Evolutionary conservation across 2,888 invertebrate species (phyloP), one percentile per base, ranked within the genome.

Genomic region (Meiosimyza platycephala): DNA sequence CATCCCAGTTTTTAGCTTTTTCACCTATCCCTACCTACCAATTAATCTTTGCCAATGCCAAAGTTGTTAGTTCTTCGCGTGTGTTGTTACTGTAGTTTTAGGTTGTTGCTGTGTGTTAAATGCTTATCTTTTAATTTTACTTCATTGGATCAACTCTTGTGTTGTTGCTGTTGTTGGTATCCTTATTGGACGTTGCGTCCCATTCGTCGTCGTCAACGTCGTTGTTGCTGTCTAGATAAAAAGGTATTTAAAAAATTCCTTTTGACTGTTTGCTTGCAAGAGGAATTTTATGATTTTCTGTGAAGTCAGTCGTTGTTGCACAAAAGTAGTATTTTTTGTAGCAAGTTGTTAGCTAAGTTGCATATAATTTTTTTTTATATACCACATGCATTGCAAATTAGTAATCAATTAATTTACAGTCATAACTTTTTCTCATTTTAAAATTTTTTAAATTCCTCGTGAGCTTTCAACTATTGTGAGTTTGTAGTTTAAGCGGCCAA

Each of bases 41-140:
- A 84, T 84, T 84, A 84, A 84, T 84, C 84, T 84, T 81, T 82
- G 83, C 84, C 85, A 85, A 84, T 84, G 85, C 84, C 84, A 84
- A 83, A 82, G 84, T 80, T 84, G 82, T 84, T 85, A 80, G 79
- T 79, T 74, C 70, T 74, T 63, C 64, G 72, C 73, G 52, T 59
- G 18, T 75, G 63, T 69, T 71, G 64, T 48, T 65, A 40, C 40
- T 40, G 40, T 40, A 40, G 40, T 40, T 40, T 40, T 40, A 40
- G 9, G 60, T 65, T 75, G 76, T 75, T 78, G 76, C 76, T 78
- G 77, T 82, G 82, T 84, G 85, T 84, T 84, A 84, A 85, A 84
- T 83, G 80, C 82, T 85, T 84, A 84, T 84, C 84, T 84, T 83
- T 85, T 84, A 84, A 84, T 83, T 84, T 84, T 82, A 82, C 82